These are phyloP conservation scores for Lophotriccus pileatus DNA, from an alignment of 2,797 vertebrate genomes.

Conservation along the genomic window DNA sequence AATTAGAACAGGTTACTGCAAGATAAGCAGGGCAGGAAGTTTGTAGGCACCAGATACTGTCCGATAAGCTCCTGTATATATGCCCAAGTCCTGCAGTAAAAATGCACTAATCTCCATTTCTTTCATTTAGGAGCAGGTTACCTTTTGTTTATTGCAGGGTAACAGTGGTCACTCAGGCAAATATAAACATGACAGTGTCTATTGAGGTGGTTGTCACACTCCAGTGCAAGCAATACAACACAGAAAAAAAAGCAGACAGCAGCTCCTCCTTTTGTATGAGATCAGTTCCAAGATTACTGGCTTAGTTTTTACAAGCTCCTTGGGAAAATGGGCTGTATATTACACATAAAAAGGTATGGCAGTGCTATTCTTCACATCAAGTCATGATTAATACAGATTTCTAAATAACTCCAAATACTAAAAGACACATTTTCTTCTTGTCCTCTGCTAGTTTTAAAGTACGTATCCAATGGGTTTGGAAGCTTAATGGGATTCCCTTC, in stretches of 20 bases:
- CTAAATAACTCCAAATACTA: neutral
- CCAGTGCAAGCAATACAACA: neutral
- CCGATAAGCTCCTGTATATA: neutral
- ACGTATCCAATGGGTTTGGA: neutral
- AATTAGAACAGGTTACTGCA: neutral
- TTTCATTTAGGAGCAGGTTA: neutral
- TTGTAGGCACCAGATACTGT: neutral
- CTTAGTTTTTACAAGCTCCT: neutral
- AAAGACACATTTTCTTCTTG: neutral
- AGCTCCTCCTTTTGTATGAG: neutral
- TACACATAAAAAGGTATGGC: neutral
- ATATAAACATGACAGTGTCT: neutral
- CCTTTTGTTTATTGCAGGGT: neutral
- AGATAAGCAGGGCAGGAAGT: neutral
- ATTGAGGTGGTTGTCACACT: neutral
- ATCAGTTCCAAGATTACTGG: neutral
- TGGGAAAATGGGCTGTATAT: neutral
- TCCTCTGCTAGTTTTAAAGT: neutral
- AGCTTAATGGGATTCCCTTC: neutral
- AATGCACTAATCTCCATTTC: neutral
- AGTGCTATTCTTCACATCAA: neutral
- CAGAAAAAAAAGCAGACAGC: neutral
- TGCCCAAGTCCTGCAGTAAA: neutral
- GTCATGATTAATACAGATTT: neutral
- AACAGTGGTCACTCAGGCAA: neutral